Conservation (phyloP, 2,888 invertebrate genomes). For the Drosophila prostipennis region DNA sequence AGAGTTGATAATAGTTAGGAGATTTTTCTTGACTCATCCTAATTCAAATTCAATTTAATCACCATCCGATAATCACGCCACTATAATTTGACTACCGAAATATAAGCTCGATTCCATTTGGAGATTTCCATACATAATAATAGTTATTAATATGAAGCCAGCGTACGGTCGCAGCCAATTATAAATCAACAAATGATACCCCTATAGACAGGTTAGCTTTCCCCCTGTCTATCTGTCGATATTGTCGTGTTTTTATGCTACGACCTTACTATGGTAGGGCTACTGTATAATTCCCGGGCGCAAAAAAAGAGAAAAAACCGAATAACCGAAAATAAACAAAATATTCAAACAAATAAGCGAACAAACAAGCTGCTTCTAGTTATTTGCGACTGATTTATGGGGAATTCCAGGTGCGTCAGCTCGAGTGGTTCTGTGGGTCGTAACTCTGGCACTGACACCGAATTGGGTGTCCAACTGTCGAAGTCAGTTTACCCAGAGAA, state of each 20-base stretch:
- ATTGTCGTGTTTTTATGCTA: constrained; percentile 26
- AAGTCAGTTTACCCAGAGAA: constrained; percentile 12
- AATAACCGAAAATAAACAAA: constrained; percentile 44
- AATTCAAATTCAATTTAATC: constrained; percentile 33
- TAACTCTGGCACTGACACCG: constrained; percentile 31
- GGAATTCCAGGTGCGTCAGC: constrained; percentile 79
- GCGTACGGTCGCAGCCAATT: constrained; percentile 43
- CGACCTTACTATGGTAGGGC: constrained; percentile 52
- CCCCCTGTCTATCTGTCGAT: constrained; percentile 7
- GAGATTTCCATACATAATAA: constrained; percentile 41
- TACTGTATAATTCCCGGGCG: constrained; percentile 68
- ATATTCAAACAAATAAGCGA: constrained; percentile 47
- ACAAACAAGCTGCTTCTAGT: constrained; percentile 64
- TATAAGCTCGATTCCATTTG: constrained; percentile 14
- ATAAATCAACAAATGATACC: constrained; percentile 33
- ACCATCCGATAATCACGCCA: constrained; percentile 20
- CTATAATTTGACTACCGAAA: constrained; percentile 23
- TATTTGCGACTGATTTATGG: constrained; percentile 75
- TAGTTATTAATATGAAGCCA: constrained; percentile 41
- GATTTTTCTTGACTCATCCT: neutral
- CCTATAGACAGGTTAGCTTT: constrained; percentile 16
- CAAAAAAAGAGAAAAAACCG: constrained; percentile 12
- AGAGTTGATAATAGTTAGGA: constrained; percentile 9
- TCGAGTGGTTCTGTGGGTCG: constrained; percentile 34
- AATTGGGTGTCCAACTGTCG: constrained; percentile 33